Evolutionary conservation across 2,113 vertebrate genomes (phyloP).

Genomic region (Percopsis transmontana): DNA sequence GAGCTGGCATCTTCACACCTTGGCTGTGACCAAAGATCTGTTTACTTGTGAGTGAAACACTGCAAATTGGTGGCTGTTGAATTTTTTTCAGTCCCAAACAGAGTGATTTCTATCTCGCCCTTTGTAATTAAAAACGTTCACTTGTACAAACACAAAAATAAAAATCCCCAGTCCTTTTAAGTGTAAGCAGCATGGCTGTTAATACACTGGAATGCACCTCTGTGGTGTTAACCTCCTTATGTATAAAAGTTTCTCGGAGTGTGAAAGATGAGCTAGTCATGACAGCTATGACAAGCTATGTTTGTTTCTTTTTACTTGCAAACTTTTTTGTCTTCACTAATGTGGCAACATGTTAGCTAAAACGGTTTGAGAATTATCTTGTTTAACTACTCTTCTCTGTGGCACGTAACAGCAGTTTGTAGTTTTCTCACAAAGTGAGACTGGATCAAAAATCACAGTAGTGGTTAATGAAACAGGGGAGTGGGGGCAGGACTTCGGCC

Average conservation of each 20-base stretch:
- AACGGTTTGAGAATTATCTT: conserved; percentile 67
- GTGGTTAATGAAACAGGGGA: conserved; percentile 21
- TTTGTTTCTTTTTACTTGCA: conserved; percentile 33
- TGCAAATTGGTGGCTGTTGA: not conserved
- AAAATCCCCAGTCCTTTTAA: not conserved
- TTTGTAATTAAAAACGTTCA: conserved; percentile 12
- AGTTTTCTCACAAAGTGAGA: conserved; percentile 34
- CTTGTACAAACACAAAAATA: not conserved
- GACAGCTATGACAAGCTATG: conserved; percentile 56
- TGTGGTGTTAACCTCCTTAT: conserved; percentile 23
- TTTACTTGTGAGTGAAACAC: conserved; percentile 29
- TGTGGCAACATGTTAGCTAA: conserved; percentile 69
- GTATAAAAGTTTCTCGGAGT: conserved; percentile 20
- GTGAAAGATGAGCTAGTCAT: conserved; percentile 30
- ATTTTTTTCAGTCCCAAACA: not conserved
- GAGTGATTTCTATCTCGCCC: not conserved
- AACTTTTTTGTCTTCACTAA: conserved; percentile 66
- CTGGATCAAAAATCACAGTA: conserved; percentile 21
- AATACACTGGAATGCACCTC: not conserved
- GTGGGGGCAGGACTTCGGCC: no score
- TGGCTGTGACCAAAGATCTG: conserved; percentile 34
- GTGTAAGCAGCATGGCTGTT: not conserved
- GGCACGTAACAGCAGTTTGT: conserved; percentile 60
- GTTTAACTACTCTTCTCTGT: conserved; percentile 57
- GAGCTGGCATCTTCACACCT: conserved; percentile 32